Conservation (phyloP, 1,140 invertebrate species). For the Sinella curviseta region DNA sequence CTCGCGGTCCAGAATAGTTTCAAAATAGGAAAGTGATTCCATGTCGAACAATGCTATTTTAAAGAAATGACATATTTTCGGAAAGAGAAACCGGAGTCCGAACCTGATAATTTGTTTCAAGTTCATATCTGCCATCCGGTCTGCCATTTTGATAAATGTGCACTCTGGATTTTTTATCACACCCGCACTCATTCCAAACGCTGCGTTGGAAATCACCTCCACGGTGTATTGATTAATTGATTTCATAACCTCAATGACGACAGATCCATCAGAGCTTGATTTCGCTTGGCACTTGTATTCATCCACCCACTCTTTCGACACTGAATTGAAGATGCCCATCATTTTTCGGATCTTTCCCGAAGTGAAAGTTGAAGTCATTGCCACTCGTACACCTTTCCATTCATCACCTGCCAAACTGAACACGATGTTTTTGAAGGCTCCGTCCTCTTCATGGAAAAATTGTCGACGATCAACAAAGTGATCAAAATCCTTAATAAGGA, state of each 20-base stretch:
- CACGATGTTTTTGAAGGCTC: background rate
- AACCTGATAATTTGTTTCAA: background rate
- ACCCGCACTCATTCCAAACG: background rate
- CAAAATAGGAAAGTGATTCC: background rate
- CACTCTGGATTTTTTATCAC: background rate
- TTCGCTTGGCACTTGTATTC: background rate
- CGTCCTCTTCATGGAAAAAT: background rate
- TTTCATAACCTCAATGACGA: background rate
- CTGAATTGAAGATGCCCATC: constrained; percentile 15
- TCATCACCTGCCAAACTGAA: background rate
- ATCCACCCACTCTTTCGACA: constrained; percentile 1
- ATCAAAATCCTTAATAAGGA: constrained; percentile 11
- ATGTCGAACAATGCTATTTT: background rate
- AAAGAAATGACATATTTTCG: background rate
- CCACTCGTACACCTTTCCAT: constrained; percentile 14
- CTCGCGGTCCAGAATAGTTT: background rate
- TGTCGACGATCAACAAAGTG: background rate
- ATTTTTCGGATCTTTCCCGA: constrained; percentile 35
- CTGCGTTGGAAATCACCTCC: background rate
- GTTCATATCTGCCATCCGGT: background rate
- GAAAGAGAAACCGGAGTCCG: background rate
- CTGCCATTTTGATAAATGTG: background rate
- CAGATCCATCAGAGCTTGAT: background rate
- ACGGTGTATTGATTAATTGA: background rate
- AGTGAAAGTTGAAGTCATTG: background rate